phyloP scores from a whole-genome alignment of 2,888 invertebrate genomes.

The Amphipoea lucens region DNA sequence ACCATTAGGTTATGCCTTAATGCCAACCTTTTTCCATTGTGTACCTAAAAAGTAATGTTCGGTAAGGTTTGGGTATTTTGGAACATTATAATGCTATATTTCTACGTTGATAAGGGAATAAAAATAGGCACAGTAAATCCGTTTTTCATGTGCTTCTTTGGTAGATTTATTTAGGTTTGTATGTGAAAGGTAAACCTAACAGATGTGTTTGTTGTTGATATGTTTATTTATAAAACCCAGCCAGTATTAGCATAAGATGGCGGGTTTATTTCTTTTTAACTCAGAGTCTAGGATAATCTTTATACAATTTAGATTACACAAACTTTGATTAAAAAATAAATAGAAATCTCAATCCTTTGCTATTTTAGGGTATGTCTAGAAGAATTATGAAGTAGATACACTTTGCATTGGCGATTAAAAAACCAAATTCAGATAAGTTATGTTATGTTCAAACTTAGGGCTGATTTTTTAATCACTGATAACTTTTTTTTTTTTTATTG shows the following conservation, averaged over 20 bases:
- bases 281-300: neutral
- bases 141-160: constrained; percentile 44
- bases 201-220: neutral
- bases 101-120: constrained; percentile 54
- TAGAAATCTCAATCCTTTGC: too few relatives aligned
- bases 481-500: too few relatives aligned
- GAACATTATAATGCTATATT: constrained; percentile 63
- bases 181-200: constrained; percentile 6
- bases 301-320: neutral
- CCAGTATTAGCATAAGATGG: neutral
- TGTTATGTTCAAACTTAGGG: neutral
- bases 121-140: constrained; percentile 38
- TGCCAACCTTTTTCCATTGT: constrained; percentile 70
- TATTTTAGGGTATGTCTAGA: neutral
- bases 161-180: constrained; percentile 48
- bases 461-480: too few relatives aligned
- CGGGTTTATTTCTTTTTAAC: neutral
- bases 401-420: neutral
- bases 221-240: neutral
- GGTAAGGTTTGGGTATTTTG: constrained; percentile 59
- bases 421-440: neutral
- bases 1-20: constrained; percentile 77
- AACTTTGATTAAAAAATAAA: neutral
- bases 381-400: neutral
- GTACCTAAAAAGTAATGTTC: constrained; percentile 55